Conservation (phyloP, 2,113 vertebrate genomes). For the Tetraodon nigroviridis region DNA sequence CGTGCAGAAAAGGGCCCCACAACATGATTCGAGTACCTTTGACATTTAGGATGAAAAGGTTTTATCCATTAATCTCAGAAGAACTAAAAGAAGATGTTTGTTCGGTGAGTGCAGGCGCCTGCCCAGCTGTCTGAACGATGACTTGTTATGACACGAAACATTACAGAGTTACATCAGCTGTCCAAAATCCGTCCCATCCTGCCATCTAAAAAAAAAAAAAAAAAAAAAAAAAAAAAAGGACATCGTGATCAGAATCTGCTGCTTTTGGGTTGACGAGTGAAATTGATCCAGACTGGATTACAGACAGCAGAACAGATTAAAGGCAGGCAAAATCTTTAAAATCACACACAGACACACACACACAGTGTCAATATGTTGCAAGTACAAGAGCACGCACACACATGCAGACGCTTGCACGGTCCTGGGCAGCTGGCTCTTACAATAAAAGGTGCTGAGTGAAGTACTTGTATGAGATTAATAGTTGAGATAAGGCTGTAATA, state of each 20-base stretch:
- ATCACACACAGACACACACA: not conserved
- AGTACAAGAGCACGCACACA: too few relatives aligned
- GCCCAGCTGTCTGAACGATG: conserved; percentile 7
- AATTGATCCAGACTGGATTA: not conserved
- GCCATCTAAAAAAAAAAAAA: conserved; percentile 12
- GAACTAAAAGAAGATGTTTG: not conserved
- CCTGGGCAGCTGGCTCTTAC: conserved; percentile 65
- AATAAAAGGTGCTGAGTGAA: conserved; percentile 71
- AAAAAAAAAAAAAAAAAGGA: conserved; percentile 10
- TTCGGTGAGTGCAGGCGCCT: conserved; percentile 5
- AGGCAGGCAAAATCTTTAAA: not conserved
- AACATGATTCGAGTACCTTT: not conserved
- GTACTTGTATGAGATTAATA: conserved; percentile 73
- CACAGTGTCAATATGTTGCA: not conserved
- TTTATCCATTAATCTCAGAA: not conserved
- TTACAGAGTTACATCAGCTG: conserved; percentile 30
- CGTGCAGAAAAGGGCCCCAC: not conserved
- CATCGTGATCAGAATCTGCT: not conserved
- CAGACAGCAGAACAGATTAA: conserved; percentile 8
- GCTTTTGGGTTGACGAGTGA: conserved; percentile 11
- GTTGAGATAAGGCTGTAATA: conserved; percentile 64
- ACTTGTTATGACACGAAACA: conserved; percentile 45
- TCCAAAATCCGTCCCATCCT: conserved; percentile 12
- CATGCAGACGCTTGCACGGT: conserved; percentile 8
- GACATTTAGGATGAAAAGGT: not conserved